Conservation (phyloP, 2,797 vertebrate genomes). For the Paramormyrops hopkinsi region DNA sequence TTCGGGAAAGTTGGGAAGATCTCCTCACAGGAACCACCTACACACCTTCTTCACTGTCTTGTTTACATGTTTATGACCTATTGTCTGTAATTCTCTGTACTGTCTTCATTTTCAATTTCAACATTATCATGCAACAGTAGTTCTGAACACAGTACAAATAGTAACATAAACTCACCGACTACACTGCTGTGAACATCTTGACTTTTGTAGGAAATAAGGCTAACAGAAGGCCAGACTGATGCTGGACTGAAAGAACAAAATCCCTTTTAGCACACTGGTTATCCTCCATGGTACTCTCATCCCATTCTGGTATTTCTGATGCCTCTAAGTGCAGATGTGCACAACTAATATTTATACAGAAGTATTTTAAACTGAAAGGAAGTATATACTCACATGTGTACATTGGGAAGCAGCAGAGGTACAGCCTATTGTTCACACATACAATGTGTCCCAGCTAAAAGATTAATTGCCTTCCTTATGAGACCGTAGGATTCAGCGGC, state of each 20-base stretch:
- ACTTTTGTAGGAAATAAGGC: slow-evolving; percentile 10
- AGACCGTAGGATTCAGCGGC: neutral
- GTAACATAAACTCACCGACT: neutral
- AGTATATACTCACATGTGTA: neutral
- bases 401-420: neutral
- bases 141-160: neutral
- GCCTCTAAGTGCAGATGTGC: neutral
- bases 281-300: neutral
- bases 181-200: neutral
- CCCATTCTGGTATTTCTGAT: neutral
- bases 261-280: slow-evolving; percentile 5
- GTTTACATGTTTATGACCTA: neutral
- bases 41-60: neutral
- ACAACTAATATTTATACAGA: neutral
- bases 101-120: neutral
- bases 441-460: neutral
- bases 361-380: neutral
- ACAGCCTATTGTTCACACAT: neutral
- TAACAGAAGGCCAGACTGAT: slow-evolving; percentile 16
- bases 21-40: neutral
- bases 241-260: neutral
- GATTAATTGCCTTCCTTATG: slow-evolving; percentile 9
- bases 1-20: neutral
- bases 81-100: neutral
- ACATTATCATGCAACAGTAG: neutral